Conservation (phyloP, 2,888 invertebrate species). For the Drosophila phalerata region DNA sequence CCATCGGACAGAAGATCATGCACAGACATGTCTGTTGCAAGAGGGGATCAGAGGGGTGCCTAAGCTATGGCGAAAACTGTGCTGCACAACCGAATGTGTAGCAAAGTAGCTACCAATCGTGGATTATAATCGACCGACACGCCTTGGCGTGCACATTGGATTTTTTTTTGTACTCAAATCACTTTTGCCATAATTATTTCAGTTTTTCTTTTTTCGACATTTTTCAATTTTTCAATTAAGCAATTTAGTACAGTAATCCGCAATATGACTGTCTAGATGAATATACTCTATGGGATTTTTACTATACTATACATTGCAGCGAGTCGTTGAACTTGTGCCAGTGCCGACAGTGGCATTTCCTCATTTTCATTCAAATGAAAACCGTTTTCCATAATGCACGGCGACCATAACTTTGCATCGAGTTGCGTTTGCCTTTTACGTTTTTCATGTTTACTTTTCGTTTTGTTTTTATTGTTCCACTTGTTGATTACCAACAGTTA, state of each 20-base stretch:
- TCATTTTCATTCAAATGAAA: constrained; percentile 71
- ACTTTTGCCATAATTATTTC: constrained; percentile 68
- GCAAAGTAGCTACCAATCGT: constrained; percentile 27
- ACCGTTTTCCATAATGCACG: constrained; percentile 55
- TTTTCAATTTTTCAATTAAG: constrained; percentile 76
- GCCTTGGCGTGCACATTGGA: constrained; percentile 62
- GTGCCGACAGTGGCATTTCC: constrained; percentile 60
- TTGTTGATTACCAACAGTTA: constrained; percentile 55
- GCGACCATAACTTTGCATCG: constrained; percentile 25
- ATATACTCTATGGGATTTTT: constrained; percentile 13
- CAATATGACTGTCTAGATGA: constrained; percentile 18
- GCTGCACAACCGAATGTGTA: constrained; percentile 27
- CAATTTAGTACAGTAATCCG: constrained; percentile 58
- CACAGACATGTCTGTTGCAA: constrained; percentile 6
- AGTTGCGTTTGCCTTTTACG: constrained; percentile 29
- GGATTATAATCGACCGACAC: constrained; percentile 35
- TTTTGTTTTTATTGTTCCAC: constrained; percentile 57
- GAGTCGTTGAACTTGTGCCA: constrained; percentile 72
- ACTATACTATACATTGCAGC: constrained; percentile 10
- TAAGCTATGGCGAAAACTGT: constrained; percentile 40
- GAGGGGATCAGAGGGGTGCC: background rate
- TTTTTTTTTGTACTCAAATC: constrained; percentile 54
- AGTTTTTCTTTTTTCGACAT: constrained; percentile 38
- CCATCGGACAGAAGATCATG: constrained; percentile 8
- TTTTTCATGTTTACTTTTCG: constrained; percentile 15